Evolutionary conservation across 2,113 vertebrate species (phyloP).

Genomic region (Trachemys scripta): DNA sequence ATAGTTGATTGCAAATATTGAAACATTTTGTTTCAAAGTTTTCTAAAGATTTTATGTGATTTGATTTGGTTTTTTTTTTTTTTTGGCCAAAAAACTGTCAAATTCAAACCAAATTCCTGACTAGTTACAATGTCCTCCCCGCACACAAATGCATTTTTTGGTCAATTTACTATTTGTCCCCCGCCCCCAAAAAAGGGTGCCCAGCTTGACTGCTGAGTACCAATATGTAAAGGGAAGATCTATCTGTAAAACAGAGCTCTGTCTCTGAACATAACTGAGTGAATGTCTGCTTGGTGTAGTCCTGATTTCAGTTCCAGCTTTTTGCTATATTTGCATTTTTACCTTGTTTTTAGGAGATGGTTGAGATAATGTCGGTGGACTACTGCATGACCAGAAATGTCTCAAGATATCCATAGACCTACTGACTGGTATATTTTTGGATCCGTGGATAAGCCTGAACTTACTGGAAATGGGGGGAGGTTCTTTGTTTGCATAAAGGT

Average conservation of each 20-base stretch:
- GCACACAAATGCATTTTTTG: too few species aligned
- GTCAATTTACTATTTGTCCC: too few species aligned
- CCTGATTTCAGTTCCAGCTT: neutral
- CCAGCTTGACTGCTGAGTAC: too few species aligned
- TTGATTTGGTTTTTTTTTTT: too few species aligned
- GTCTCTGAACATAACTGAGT: neutral
- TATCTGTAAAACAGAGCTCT: neutral
- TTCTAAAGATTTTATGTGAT: too few species aligned
- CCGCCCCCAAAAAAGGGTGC: too few species aligned
- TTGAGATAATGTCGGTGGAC: neutral
- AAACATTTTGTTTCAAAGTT: too few species aligned
- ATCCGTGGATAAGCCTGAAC: neutral
- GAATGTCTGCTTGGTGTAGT: neutral
- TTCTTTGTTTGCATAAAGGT: neutral
- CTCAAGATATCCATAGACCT: neutral
- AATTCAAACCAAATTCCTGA: too few species aligned
- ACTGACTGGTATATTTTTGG: neutral
- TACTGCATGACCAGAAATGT: neutral
- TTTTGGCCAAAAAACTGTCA: too few species aligned
- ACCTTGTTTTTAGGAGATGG: neutral
- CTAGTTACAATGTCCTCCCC: too few species aligned
- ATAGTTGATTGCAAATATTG: too few species aligned
- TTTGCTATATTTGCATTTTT: neutral
- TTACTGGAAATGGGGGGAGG: neutral
- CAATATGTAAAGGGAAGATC: neutral